A percentile compares a stretch with the other conserved stretches of the same genome.
Conservation (phyloP, 2,888 invertebrate species). For the Callyntrura sp. region DNA sequence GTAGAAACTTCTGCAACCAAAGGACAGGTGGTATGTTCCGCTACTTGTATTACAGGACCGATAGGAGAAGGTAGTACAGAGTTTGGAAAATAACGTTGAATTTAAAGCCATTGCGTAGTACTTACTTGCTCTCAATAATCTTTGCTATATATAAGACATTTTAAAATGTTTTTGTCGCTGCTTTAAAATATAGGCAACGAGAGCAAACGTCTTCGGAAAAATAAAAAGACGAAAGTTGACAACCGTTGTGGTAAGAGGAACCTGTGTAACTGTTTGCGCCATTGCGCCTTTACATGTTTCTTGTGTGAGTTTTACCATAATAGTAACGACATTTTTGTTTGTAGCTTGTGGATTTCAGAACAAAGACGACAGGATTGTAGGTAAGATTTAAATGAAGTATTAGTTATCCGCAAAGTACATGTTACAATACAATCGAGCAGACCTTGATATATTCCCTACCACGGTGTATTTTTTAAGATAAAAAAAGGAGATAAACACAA, state of each 20-base stretch:
- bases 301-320: background rate
- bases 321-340: no score
- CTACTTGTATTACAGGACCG: constrained; percentile 37
- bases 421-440: no score
- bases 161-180: background rate
- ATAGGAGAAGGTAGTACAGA: no score
- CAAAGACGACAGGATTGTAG: constrained; percentile 79
- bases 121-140: no score
- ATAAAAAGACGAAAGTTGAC: constrained; percentile 19
- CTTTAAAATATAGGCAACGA: no score
- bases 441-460: no score
- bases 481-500: no score
- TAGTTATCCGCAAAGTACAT: no score
- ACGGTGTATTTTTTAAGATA: no score
- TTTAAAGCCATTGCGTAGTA: no score
- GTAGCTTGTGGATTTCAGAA: constrained; percentile 80
- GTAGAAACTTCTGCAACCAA: background rate
- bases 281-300: no score
- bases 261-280: background rate
- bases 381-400: constrained; percentile 3
- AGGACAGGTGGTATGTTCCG: background rate
- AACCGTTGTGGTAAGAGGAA: background rate
- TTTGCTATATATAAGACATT: background rate
- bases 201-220: background rate
- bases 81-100: no score